phyloP scores from a whole-genome alignment of 2,113 vertebrate species.

The Merops nubicus region DNA sequence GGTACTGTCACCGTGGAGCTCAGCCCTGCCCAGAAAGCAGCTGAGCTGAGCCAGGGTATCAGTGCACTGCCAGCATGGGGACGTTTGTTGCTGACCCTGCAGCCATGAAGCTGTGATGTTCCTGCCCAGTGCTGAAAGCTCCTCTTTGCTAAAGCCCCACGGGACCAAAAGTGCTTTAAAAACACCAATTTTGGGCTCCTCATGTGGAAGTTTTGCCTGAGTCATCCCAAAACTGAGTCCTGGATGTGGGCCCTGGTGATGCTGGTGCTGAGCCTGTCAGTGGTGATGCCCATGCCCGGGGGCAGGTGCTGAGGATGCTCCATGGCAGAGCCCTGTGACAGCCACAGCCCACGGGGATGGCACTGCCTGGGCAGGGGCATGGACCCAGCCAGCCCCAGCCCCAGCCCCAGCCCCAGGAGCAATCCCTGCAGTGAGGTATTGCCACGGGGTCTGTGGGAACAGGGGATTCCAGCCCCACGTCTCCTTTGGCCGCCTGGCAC shows the following conservation, averaged over 20 bases:
- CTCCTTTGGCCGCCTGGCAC: rapidly evolving
- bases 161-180: background rate
- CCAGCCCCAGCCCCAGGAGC: background rate
- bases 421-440: background rate
- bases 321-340: background rate
- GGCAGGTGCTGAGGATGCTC: background rate
- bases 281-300: background rate
- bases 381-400: no score
- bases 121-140: background rate
- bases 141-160: background rate
- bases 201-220: background rate
- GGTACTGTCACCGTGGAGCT: background rate
- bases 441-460: rapidly evolving
- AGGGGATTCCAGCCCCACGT: rapidly evolving
- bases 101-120: rapidly evolving
- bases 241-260: background rate
- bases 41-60: background rate
- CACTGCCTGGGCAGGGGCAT: no score
- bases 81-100: background rate
- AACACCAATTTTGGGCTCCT: background rate
- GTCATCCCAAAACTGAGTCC: rapidly evolving
- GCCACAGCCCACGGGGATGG: no score
- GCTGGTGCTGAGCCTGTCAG: background rate
- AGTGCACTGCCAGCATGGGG: rapidly evolving
- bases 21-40: no score